These are phyloP conservation scores for Diloba caeruleocephala DNA, from an alignment of 2,888 invertebrate genomes.

Conservation along the genomic window DNA sequence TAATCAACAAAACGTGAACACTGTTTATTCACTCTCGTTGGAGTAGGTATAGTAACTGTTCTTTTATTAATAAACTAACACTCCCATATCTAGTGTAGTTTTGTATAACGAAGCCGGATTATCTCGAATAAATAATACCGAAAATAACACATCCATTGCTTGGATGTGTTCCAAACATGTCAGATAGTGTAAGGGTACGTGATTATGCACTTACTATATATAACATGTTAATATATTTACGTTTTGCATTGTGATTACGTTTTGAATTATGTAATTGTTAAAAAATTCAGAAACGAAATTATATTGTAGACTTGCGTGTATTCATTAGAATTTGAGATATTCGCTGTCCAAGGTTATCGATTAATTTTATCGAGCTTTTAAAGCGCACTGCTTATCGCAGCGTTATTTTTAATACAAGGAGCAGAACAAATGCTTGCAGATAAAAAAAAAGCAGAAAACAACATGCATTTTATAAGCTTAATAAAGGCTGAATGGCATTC, in stretches of 20 bases:
- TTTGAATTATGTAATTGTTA: conserved; percentile 10
- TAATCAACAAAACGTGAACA: background rate
- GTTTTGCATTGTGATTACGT: conserved; percentile 20
- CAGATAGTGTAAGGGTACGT: conserved; percentile 44
- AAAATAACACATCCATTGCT: conserved; percentile 32
- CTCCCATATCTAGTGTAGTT: conserved; percentile 26
- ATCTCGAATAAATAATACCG: conserved; percentile 39
- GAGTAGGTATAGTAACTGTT: conserved; percentile 5
- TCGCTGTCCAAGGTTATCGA: too few relatives aligned
- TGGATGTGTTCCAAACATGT: conserved; percentile 50
- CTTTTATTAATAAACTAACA: conserved; percentile 43
- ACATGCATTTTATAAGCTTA: too few relatives aligned
- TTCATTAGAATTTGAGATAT: too few relatives aligned
- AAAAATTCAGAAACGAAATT: background rate
- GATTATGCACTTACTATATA: conserved; percentile 40
- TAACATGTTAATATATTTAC: conserved; percentile 26
- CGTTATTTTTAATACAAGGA: too few relatives aligned
- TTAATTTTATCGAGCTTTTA: too few relatives aligned
- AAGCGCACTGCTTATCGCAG: too few relatives aligned
- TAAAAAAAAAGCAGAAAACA: too few relatives aligned
- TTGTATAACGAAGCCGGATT: conserved; percentile 31
- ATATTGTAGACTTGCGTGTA: too few relatives aligned
- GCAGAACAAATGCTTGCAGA: too few relatives aligned
- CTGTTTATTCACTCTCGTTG: conserved; percentile 14
- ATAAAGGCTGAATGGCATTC: conserved; percentile 61